Conservation (phyloP, 64 coral and sea anemone species). For the Porites lutea region DNA sequence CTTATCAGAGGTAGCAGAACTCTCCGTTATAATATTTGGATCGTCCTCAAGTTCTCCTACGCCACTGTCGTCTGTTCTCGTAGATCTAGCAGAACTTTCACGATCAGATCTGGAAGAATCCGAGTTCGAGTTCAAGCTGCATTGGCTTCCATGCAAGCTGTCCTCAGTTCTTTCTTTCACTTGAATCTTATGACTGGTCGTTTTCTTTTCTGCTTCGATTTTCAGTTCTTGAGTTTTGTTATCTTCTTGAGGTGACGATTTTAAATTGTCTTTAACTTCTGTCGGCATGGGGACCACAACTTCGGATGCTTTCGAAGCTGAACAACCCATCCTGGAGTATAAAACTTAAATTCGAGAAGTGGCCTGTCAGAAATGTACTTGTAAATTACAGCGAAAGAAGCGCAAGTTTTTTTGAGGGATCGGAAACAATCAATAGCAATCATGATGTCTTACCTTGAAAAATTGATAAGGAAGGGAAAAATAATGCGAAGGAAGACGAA, state of each 20-base stretch:
- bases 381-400: not conserved
- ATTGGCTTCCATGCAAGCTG: slow-evolving; percentile 85
- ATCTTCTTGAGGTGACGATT: slow-evolving; percentile 21
- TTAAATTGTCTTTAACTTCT: slow-evolving; percentile 45
- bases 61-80: slow-evolving; percentile 87
- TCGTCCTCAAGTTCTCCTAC: slow-evolving; percentile 87
- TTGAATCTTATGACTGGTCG: slow-evolving; percentile 29
- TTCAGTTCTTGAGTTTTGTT: slow-evolving; percentile 7
- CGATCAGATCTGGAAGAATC: slow-evolving; percentile 75
- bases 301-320: slow-evolving; percentile 70
- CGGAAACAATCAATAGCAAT: not conserved
- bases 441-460: not conserved
- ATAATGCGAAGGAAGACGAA: not conserved
- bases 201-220: slow-evolving; percentile 28
- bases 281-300: slow-evolving; percentile 69
- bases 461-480: not conserved
- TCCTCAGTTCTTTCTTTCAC: slow-evolving; percentile 51
- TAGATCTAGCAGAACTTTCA: slow-evolving; percentile 88
- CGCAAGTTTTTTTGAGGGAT: not conserved
- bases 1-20: slow-evolving; percentile 54
- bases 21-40: slow-evolving; percentile 72
- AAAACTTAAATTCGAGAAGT: slow-evolving; percentile 11
- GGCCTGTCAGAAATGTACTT: slow-evolving; percentile 12
- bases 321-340: slow-evolving; percentile 79
- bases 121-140: slow-evolving; percentile 71